Evolutionary conservation across 1,140 invertebrate genomes (phyloP), one percentile per base, ranked within the genome.

Genomic region (Nautilus pompilius): DNA sequence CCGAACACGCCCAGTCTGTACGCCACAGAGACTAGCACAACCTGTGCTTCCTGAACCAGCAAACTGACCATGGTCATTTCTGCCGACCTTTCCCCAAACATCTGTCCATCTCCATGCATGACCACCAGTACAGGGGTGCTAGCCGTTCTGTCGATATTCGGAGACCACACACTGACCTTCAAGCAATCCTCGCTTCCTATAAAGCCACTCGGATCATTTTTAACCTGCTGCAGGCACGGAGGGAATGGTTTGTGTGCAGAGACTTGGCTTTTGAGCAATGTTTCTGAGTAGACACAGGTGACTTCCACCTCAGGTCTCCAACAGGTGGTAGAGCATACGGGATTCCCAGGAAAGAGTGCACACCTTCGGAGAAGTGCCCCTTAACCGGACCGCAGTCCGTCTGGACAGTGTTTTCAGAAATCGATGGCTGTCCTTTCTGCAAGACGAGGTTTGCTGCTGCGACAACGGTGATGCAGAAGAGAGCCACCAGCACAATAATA

Each of bases 311-410:
- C 51, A 65, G 33, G 13, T 6, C 10, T 83, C 87, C 45, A 0
- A 90, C 66, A 0, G 93, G 92, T 13, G 91, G 89, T n/a, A 88
- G 72, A 3, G 93, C 92, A 78, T 92, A 95, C 0, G 92, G 93
- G 54, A 95, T 90, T 20, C 92, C 91, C 22, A 88, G 88, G 80
- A 95, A 95, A 2, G 90, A 89, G 69, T 89, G 90, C 2, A 87
- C 90, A 15, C 88, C 89, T 62, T 92, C 89, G 73, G 92, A 89
- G 28, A 89, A 80, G 10, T 89, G 76, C 87, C 92, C 92, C 83
- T 92, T 87, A 22, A 93, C 88, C 13, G 82, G 83, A 56, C 92
- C 92, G 78, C 92, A 95, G 1, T 88, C 85, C 15, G 91, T 92
- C 26, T 58, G 26, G 5, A 63, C 63, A 20, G 29, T 13, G 15